A percentile compares a stretch with the other conserved stretches of the same genome.
phyloP scores from a whole-genome alignment of 2,113 vertebrate species.

The Stigmatopora nigra region DNA sequence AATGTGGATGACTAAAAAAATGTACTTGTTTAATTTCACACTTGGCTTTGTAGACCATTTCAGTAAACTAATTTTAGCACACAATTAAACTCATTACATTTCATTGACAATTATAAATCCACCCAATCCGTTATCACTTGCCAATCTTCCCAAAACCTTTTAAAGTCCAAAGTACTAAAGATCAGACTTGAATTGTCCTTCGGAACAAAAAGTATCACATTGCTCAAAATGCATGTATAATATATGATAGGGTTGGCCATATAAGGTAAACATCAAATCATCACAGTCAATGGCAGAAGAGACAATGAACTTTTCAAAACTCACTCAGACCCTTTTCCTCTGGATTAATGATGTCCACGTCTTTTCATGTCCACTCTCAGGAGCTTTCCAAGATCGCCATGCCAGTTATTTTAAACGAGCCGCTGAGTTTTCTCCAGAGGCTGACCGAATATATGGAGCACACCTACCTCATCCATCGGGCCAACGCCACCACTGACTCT shows the following conservation, averaged over 20 bases:
- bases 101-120: no score
- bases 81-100: neutral
- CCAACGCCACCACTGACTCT: constrained; percentile 78
- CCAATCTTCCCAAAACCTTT: no score
- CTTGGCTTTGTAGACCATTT: neutral
- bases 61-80: neutral
- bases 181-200: no score
- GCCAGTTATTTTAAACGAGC: constrained; percentile 96
- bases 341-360: neutral
- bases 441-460: constrained; percentile 97
- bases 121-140: no score
- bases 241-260: no score
- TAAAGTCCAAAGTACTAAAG: no score
- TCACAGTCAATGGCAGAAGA: no score
- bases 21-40: neutral
- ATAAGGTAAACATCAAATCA: no score
- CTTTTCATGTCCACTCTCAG: constrained; percentile 54
- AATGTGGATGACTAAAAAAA: neutral
- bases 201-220: no score
- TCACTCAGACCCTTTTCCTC: no score
- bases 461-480: constrained; percentile 95
- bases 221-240: no score
- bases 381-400: constrained; percentile 98
- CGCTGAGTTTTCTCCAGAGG: constrained; percentile 92
- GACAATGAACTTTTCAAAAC: no score